Evolutionary conservation across 2,113 vertebrate genomes (phyloP), one percentile per base, ranked within the genome.

Genomic region (Silurus meridionalis): DNA sequence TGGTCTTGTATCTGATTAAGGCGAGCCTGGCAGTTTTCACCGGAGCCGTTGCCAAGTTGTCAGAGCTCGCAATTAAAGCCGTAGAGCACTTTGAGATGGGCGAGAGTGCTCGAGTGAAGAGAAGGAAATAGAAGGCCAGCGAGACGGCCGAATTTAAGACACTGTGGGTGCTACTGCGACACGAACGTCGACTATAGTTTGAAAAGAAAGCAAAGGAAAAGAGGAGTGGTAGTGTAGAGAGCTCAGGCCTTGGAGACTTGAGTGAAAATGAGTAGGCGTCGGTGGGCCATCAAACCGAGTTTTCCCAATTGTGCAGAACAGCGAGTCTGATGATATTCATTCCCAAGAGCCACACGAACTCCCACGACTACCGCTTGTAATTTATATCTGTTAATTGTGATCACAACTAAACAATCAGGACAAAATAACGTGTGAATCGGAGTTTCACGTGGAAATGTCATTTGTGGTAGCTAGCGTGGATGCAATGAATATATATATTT

Each of bases 361-460:
- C 60, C 79, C 67, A 15, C 8, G 53, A 57, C 67, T 53, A 75
- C 67, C 79, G 37, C 69, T 48, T 64, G 69, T 83, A 77, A 83
- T 86, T 86, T 75, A 82, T 58, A 64, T 82, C 67, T 86, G 85
- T 82, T 86, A 82, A 86, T 86, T 86, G 69, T 74, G 57, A 86
- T 75, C 52, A 5, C 53, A 71, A 37, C 23, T 82, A 17, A 63
- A 75, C 79, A 63, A 21, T 82, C 17, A 37, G 52, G 19, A 60
- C 50, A 63, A 85, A 80, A 72, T 0, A 17, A 61, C 10, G 9
- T 48, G 19, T 28, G 2, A 21, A 48, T 5, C 6, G 55, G 52
- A 48, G 50, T 71, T 15, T 57, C 64, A 23, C 7, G 6, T 69
- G n/a, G 6, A 15, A 58, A 79, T 37, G 55, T 37, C 15, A 10